Base-by-base conservation (phyloP, 2,113 vertebrate genomes). In the Alethe castanea region DNA sequence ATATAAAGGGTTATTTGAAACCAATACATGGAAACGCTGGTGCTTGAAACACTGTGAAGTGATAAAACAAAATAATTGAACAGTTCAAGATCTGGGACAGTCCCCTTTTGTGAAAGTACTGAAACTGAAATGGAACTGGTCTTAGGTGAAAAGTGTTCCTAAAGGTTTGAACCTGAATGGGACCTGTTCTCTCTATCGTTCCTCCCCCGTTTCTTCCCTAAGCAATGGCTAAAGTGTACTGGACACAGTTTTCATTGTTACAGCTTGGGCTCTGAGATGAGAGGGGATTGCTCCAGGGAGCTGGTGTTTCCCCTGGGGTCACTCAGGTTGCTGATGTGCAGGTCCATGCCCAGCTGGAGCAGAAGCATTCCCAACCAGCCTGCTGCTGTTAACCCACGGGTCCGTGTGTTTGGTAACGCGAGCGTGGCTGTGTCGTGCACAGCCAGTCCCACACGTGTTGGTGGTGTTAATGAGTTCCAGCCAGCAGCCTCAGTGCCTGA, bases 31-130 rank as follows among this genome's bases (percentile, higher is more conserved):
- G 98, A 98, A 98, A 98, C 98, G 99, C 98, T 99, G 99, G 99
- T 99, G 99, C 99, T 99, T 99, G 98, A 99, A 98, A 99, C 99
- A 99, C 99, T 99, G 99, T 99, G 99, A 99, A 98, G 98, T 97
- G 97, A 98, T 97, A 94, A 95, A 87, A 83, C 93, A 87, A 85
- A 88, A 96, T 44, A 77, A 72, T 33, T 91, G 96, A 98, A 98
- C 97, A 96, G 97, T 97, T 98, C 96, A 98, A 98, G 98, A 98
- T 98, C 97, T 97, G 97, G 98, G 97, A 98, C 97, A 97, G 97
- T 98, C 98, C 94, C 94, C 97, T 96, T 97, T 96, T 97, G 94
- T 96, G 96, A 96, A 95, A 97, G 81, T 96, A 93, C 97, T 97
- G 97, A 98, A 96, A 96, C 95, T 84, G 90, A 97, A 96, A 96